A percentile compares a stretch with the other conserved stretches of the same genome.
Evolutionary conservation across 2,113 vertebrate species (phyloP).

Genomic region (Megaceryle torquata): DNA sequence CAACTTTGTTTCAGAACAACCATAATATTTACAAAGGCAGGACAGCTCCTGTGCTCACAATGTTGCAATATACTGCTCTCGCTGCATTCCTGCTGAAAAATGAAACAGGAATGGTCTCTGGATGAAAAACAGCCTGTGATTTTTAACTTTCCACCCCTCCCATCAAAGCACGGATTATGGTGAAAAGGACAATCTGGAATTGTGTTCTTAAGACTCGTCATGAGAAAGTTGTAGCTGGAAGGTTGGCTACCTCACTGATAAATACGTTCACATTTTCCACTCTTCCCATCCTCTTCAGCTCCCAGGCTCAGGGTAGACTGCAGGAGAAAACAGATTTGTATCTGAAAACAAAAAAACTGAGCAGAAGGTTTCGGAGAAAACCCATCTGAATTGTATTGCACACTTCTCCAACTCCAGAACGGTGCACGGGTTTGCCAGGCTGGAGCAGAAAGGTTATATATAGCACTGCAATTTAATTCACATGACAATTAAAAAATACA

Average conservation of each 20-base stretch:
- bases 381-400: not conserved
- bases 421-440: not conserved
- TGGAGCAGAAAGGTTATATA: conserved; percentile 19
- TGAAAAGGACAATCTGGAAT: conserved; percentile 11
- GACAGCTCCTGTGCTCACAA: not conserved
- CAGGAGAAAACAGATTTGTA: not conserved
- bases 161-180: not conserved
- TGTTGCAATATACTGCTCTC: not conserved
- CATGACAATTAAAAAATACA: conserved; percentile 38
- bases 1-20: conserved; percentile 4
- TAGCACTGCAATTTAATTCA: conserved; percentile 16
- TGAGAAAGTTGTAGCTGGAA: not conserved
- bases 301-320: not conserved
- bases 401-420: not conserved
- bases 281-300: not conserved
- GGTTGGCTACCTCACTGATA: not conserved
- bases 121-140: not conserved
- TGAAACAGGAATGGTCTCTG: not conserved
- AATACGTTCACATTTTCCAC: not conserved
- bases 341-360: not conserved
- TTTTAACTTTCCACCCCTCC: not conserved
- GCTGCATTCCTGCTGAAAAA: not conserved
- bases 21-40: not conserved
- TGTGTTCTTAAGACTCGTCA: not conserved
- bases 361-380: not conserved